Evolutionary conservation across 2,888 invertebrate genomes (phyloP).

Genomic region (Habrosyne pyritoides): DNA sequence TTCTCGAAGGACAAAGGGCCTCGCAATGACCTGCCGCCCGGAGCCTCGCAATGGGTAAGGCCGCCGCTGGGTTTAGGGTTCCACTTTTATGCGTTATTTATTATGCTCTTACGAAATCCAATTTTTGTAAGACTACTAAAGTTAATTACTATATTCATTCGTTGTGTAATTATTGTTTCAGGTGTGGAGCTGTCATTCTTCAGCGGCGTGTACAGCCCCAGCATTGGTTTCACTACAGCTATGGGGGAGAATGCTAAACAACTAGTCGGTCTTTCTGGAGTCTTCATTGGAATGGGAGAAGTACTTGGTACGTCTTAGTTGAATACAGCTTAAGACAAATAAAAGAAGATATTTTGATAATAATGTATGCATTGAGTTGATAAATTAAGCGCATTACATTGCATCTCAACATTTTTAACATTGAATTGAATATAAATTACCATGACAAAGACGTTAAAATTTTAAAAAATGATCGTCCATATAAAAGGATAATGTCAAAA

Average conservation of each 20-base stretch:
- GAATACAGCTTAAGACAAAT: too few relatives aligned
- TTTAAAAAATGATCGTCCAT: neutral
- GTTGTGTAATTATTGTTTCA: constrained; percentile 54
- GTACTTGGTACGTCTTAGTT: constrained; percentile 92
- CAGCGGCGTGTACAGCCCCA: constrained; percentile 97
- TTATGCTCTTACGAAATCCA: too few relatives aligned
- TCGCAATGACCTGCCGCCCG: too few relatives aligned
- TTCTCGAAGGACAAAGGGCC: too few relatives aligned
- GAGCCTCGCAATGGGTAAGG: too few relatives aligned
- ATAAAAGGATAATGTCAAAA: neutral
- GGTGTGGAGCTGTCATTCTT: constrained; percentile 97
- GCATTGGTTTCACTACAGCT: constrained; percentile 92
- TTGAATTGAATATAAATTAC: neutral
- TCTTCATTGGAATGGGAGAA: constrained; percentile 97
- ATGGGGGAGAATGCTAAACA: constrained; percentile 92
- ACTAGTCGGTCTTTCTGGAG: constrained; percentile 95
- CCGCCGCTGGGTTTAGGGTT: too few relatives aligned
- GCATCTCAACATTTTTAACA: neutral
- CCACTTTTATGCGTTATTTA: too few relatives aligned
- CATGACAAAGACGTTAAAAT: neutral
- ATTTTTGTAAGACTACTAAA: too few relatives aligned
- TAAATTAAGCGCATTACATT: too few relatives aligned
- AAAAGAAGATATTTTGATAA: too few relatives aligned
- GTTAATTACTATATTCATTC: too few relatives aligned
- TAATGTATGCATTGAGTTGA: too few relatives aligned